Conservation (phyloP, 2,113 vertebrate species). For the Pampusana beccarii region DNA sequence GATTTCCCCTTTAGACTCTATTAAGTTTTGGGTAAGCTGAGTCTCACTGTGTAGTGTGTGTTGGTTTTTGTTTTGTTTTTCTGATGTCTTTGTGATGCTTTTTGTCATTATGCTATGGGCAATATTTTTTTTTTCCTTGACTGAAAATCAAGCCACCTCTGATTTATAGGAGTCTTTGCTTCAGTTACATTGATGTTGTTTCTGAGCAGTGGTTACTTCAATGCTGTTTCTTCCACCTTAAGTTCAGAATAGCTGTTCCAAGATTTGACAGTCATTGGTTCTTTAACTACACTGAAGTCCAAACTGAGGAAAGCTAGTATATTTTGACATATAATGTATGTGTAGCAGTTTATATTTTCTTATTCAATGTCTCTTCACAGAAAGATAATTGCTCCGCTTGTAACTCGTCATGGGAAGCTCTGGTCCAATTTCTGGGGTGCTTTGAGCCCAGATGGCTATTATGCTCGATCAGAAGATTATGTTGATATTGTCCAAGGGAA, state of each 20-base stretch:
- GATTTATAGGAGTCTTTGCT: background rate
- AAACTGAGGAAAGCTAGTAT: background rate
- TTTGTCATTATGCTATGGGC: background rate
- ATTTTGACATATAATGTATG: background rate
- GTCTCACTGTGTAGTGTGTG: background rate
- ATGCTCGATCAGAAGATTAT: slow-evolving; percentile 96
- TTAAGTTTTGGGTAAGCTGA: background rate
- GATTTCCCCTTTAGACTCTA: background rate
- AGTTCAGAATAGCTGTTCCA: background rate
- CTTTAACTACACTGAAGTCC: background rate
- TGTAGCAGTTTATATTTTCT: background rate
- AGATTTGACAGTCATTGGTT: background rate
- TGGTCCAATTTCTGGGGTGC: slow-evolving; percentile 99
- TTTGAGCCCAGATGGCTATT: slow-evolving; percentile 94
- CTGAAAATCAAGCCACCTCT: background rate
- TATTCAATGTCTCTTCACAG: slow-evolving; percentile 67
- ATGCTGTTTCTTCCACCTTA: background rate
- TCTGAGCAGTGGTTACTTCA: background rate
- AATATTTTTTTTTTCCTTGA: background rate
- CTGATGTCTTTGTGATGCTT: background rate
- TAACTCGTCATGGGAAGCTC: slow-evolving; percentile 91
- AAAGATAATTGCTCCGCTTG: slow-evolving; percentile 93
- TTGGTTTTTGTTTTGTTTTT: background rate
- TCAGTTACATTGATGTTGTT: background rate
- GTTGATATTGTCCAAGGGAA: slow-evolving; percentile 95